Evolutionary conservation across 2,888 invertebrate species (phyloP).

Genomic region (Arenicola marina): DNA sequence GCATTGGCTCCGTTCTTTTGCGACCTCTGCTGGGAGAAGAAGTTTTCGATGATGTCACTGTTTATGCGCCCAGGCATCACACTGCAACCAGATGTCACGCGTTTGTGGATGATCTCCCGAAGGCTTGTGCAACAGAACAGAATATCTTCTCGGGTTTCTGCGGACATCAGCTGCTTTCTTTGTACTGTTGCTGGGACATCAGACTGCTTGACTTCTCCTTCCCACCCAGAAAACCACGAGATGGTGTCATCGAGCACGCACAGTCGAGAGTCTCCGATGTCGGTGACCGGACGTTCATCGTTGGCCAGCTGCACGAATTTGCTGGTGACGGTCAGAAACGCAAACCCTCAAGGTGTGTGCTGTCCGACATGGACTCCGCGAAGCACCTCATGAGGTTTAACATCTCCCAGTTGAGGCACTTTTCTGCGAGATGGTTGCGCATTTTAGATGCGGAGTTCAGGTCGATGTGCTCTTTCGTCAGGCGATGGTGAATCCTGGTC

Average conservation of each 20-base stretch:
- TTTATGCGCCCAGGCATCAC: neutral
- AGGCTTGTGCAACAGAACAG: neutral
- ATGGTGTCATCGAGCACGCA: too few relatives aligned
- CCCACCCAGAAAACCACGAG: too few relatives aligned
- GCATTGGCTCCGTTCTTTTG: neutral
- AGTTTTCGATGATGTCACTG: neutral
- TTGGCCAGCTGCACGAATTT: too few relatives aligned
- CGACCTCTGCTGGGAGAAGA: neutral
- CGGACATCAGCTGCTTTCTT: neutral
- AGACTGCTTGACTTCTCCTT: too few relatives aligned
- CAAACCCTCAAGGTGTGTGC: too few relatives aligned
- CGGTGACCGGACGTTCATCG: too few relatives aligned
- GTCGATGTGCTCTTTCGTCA: neutral
- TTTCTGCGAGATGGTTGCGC: neutral
- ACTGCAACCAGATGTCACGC: neutral
- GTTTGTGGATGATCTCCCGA: neutral
- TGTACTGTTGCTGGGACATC: too few relatives aligned
- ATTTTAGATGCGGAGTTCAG: neutral
- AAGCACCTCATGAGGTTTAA: neutral
- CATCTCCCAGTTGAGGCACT: neutral
- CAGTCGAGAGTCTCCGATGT: too few relatives aligned
- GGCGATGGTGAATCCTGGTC: neutral
- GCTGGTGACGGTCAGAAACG: too few relatives aligned
- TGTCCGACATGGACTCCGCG: too few relatives aligned
- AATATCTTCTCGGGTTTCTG: neutral